Percentiles rank a stretch among this genome's conserved stretches.
These are phyloP conservation scores for Montipora efflorescens DNA, from an alignment of 64 coral and sea anemone species.

Conservation along the genomic window DNA sequence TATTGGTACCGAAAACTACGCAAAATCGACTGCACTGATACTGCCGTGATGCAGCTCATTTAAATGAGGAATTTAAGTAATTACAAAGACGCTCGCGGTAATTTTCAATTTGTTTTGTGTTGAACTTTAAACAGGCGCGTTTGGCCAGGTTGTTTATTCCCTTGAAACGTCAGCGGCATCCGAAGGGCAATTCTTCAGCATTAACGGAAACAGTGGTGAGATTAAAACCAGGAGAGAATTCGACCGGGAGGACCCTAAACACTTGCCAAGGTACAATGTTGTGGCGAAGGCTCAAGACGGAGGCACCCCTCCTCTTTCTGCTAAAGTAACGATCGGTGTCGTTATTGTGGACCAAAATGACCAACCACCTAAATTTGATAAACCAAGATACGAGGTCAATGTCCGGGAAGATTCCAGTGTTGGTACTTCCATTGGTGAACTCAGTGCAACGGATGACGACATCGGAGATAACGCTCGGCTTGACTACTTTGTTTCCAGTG, in stretches of 20 bases:
- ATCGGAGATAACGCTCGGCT: constrained; percentile 63
- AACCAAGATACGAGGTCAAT: background rate
- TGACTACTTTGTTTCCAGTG: constrained; percentile 62
- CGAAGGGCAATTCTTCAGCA: constrained; percentile 33
- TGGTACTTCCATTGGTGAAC: constrained; percentile 35
- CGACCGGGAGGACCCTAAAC: constrained; percentile 56
- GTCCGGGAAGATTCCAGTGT: constrained; percentile 38
- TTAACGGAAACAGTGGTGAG: constrained; percentile 48
- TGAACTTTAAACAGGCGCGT: background rate
- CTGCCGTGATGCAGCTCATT: too few relatives aligned
- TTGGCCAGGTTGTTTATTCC: constrained; percentile 1
- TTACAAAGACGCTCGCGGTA: too few relatives aligned
- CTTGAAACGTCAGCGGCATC: background rate
- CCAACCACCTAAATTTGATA: constrained; percentile 27
- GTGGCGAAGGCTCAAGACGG: constrained; percentile 44
- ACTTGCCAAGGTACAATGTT: constrained; percentile 10
- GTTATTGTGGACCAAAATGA: constrained; percentile 71
- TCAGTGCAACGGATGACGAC: constrained; percentile 49
- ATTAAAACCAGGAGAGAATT: constrained; percentile 44
- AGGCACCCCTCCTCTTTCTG: background rate
- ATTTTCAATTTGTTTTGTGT: background rate
- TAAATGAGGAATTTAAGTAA: too few relatives aligned
- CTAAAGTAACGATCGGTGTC: constrained; percentile 8
- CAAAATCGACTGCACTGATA: too few relatives aligned
- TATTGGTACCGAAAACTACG: too few relatives aligned